Base-by-base conservation (phyloP, 2,797 vertebrate species). In the Harpagifer antarcticus region DNA sequence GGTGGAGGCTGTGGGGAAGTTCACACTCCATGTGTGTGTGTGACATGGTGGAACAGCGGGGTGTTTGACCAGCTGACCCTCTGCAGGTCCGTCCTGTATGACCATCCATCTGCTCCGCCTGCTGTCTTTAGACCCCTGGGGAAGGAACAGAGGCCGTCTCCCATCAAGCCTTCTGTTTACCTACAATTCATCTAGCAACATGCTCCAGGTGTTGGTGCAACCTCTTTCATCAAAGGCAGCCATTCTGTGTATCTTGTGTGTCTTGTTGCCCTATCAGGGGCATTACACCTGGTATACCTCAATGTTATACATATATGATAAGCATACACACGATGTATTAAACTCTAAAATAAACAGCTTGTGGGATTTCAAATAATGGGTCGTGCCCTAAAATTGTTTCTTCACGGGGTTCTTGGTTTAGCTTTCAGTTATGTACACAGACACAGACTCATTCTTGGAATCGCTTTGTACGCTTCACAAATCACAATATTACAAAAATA, bases 101-200 rank as follows among this genome's bases (percentile, higher is more conserved):
- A 78, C 58, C 66, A 78, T 81, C 88, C 92, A 92, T 94, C 93
- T 94, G 93, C 73, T 93, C 61, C 0, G 59, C 85, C 88, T 73
- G 76, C 89, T 90, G 88, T 79, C 86, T 54, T n/a, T 33, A 66
- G 70, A 78, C 43, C 72, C 68, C 79, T 12, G 37, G 55, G 49
- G 63, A 62, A 75, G 62, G 55, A 58, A 68, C 40, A 72, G 48
- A 61, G 45, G 23, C 79, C 40, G 50, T 60, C 17, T 59, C 48
- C 59, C 31, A 54, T 33, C 48, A 43, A 73, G 16, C n/a, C 52
- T 27, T 17, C 33, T 68, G 31, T 71, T 76, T 62, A 70, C 60
- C 56, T 58, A 66, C 54, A 77, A 63, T 54, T 47, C 52, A 67
- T 61, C 20, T n/a, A 45, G 56, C 37, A 23, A 54, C 47, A 49